These are phyloP conservation scores for Siniperca undulata DNA, from an alignment of 2,797 vertebrate species.

Conservation along the genomic window DNA sequence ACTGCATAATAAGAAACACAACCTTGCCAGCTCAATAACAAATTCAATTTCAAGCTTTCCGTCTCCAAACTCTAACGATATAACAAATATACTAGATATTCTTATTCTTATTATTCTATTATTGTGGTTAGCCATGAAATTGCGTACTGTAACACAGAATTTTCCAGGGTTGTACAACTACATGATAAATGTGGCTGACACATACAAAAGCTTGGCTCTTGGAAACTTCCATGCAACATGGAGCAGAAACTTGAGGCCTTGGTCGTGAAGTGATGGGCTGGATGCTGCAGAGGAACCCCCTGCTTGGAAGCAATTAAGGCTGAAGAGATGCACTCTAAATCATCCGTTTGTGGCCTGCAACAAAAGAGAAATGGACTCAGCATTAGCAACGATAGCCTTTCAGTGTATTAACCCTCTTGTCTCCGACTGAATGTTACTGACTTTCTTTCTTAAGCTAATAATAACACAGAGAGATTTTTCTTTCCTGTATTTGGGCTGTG, in stretches of 20 bases:
- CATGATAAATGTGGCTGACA: constrained; percentile 70
- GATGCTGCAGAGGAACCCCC: constrained; percentile 69
- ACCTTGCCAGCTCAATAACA: constrained; percentile 52
- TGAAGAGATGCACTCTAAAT: constrained; percentile 68
- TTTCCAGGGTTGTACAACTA: constrained; percentile 56
- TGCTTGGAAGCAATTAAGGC: constrained; percentile 62
- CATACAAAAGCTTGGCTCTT: constrained; percentile 56
- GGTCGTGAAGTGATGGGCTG: constrained; percentile 49
- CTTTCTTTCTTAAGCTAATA: constrained; percentile 41
- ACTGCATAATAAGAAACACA: constrained; percentile 48
- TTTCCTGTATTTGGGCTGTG: constrained; percentile 31
- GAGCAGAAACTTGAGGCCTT: constrained; percentile 67
- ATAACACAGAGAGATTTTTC: constrained; percentile 28
- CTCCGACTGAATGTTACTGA: constrained; percentile 18
- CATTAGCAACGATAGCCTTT: constrained; percentile 15
- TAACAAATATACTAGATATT: constrained; percentile 45
- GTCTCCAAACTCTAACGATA: constrained; percentile 31
- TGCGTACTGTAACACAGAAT: constrained; percentile 54
- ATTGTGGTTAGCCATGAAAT: constrained; percentile 58
- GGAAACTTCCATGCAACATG: constrained; percentile 63
- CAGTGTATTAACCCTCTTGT: constrained; percentile 1
- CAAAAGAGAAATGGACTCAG: constrained; percentile 36
- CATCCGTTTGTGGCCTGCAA: constrained; percentile 59
- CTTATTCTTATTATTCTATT: constrained; percentile 57
- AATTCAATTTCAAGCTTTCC: constrained; percentile 58